These are phyloP conservation scores for Hoplostethus mediterraneus DNA, from an alignment of 2,797 vertebrate species.

Conservation along the genomic window DNA sequence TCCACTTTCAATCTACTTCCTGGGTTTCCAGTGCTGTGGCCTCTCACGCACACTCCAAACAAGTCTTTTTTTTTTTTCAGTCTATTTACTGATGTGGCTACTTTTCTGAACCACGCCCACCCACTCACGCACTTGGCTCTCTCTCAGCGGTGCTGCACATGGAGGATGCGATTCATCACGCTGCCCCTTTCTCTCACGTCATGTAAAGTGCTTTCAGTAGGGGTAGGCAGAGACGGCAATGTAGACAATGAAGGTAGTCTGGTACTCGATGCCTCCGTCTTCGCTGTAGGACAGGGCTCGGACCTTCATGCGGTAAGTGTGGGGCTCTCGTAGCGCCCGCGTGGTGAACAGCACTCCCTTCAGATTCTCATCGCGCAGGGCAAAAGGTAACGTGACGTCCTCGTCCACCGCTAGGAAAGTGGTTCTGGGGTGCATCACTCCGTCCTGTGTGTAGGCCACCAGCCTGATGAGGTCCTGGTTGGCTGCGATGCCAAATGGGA, in stretches of 20 bases:
- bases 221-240: slow-evolving; percentile 97
- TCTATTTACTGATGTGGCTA: slow-evolving; percentile 64
- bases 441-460: slow-evolving; percentile 96
- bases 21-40: slow-evolving; percentile 41
- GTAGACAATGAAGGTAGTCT: slow-evolving; percentile 97
- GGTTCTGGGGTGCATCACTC: slow-evolving; percentile 95
- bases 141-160: slow-evolving; percentile 15
- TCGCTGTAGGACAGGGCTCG: slow-evolving; percentile 91
- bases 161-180: background rate
- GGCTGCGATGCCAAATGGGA: slow-evolving; percentile 94
- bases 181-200: slow-evolving; percentile 9
- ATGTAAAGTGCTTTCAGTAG: slow-evolving; percentile 87
- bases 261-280: slow-evolving; percentile 92
- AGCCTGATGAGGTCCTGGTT: slow-evolving; percentile 97
- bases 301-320: slow-evolving; percentile 95
- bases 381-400: slow-evolving; percentile 89
- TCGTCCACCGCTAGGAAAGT: slow-evolving; percentile 90
- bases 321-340: slow-evolving; percentile 86
- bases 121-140: slow-evolving; percentile 15
- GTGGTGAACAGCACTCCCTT: slow-evolving; percentile 97
- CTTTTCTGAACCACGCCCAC: slow-evolving; percentile 49
- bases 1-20: slow-evolving; percentile 42
- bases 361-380: slow-evolving; percentile 93
- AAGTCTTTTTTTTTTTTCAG: slow-evolving; percentile 44
- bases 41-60: slow-evolving; percentile 46